phyloP scores from a whole-genome alignment of 2,113 vertebrate species.

The Mesitornis unicolor region DNA sequence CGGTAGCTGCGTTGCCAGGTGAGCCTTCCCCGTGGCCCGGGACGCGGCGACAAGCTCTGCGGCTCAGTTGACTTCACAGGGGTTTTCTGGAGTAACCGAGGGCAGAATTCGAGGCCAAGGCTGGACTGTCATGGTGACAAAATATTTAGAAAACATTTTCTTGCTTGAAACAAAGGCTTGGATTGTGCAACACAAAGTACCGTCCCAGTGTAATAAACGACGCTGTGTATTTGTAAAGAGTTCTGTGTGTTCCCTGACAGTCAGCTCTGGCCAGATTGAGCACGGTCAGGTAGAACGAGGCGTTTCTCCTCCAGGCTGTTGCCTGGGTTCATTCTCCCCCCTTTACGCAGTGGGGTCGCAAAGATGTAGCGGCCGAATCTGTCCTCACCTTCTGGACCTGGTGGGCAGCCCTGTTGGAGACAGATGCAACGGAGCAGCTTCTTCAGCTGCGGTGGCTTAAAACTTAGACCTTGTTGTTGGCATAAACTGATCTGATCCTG shows the following conservation, averaged over 20 bases:
- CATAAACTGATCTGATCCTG: not conserved
- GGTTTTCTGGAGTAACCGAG: slow-evolving; percentile 24
- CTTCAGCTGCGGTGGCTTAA: not conserved
- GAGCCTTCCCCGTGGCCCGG: not conserved
- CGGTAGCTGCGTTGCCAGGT: not conserved
- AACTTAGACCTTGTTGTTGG: not conserved
- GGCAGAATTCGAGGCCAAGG: slow-evolving; percentile 16
- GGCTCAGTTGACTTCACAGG: not conserved
- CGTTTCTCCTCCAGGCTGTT: not conserved
- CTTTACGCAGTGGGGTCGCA: not conserved
- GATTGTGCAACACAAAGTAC: slow-evolving; percentile 39
- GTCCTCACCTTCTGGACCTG: not conserved
- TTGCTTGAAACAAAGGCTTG: slow-evolving; percentile 56
- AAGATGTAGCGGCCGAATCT: not conserved
- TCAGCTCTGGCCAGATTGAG: not conserved
- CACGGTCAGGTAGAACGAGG: slow-evolving; percentile 10
- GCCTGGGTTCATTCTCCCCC: not conserved
- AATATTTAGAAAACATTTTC: slow-evolving; percentile 68
- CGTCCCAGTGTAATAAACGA: slow-evolving; percentile 29
- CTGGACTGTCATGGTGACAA: slow-evolving; percentile 65
- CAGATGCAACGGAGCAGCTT: not conserved
- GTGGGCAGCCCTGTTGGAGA: not conserved
- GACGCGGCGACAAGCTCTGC: fast-evolving
- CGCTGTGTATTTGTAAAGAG: slow-evolving; percentile 26
- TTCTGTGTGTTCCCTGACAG: slow-evolving; percentile 7